Base-by-base conservation (phyloP, 2,797 vertebrate genomes). In the Gymnoscopelus microlampas region DNA sequence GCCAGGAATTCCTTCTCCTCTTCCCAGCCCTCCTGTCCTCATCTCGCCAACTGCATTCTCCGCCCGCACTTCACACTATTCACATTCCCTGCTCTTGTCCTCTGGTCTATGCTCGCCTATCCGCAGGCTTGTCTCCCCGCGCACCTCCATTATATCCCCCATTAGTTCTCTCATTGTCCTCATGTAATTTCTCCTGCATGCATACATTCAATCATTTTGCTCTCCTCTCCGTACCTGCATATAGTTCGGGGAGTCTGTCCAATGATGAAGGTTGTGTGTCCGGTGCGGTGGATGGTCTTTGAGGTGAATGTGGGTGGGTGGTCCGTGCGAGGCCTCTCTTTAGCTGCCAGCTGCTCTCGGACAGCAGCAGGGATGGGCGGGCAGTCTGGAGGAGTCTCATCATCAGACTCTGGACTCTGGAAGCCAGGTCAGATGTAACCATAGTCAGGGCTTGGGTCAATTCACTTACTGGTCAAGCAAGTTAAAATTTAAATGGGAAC, bases 161-260 rank as follows among this genome's bases (percentile, higher is more conserved):
- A 6, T 64, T 63, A 60, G 39, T 11, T 23, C n/a, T 44, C 50
- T 60, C 60, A 50, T 58, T 2, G 39, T 61, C 32, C 39, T 57
- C 51, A 50, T 39, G n/a, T 58, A 4, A 3, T 3, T 47, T 10
- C 55, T 51, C 12, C 8, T 44, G n/a, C 62, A 35, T 48, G 8
- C 53, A 54, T 58, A 3, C 47, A 15, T 26, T 35, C 9, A 47
- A 12, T 24, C 1, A 35, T 12, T 3, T 39, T 24, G 50, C 51
- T 54, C 9, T 9, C 15, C 35, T 44, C 7, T 26, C 53, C 84
- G 24, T 90, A 99, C 98, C 95, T 97, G 86, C 94, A 60, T 58
- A 98, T 87, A 63, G 71, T 85, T 81, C 87, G 88, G 0, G 97
- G 97, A n/a, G 97, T 98, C 82, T 93, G 92, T 78, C 97, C 97